These are phyloP conservation scores for Sussaba pulchella DNA, from an alignment of 2,888 invertebrate species.

Conservation along the genomic window DNA sequence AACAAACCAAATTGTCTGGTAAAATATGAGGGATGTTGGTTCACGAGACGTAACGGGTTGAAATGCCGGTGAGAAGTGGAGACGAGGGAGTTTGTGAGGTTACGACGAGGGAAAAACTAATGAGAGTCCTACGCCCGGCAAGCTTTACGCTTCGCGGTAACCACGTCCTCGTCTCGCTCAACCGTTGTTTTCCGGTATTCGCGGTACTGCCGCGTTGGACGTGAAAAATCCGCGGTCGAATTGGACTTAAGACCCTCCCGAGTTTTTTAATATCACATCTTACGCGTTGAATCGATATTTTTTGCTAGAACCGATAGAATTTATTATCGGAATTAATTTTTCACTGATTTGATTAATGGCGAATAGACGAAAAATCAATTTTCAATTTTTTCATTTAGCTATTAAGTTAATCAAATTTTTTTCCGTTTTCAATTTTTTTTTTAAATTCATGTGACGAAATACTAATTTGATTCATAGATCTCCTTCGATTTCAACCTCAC, in stretches of 20 bases:
- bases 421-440: conserved; percentile 14
- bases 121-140: conserved; percentile 39
- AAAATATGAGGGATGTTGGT: conserved; percentile 11
- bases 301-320: background rate
- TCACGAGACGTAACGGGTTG: conserved; percentile 18
- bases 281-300: conserved; percentile 1
- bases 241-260: conserved; percentile 6
- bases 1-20: conserved; percentile 49
- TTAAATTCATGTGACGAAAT: background rate
- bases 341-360: too few species aligned
- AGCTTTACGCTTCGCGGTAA: conserved; percentile 8
- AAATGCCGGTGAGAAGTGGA: conserved; percentile 26
- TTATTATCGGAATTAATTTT: too few species aligned
- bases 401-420: conserved; percentile 21
- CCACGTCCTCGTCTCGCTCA: conserved; percentile 6
- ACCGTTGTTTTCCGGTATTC: background rate
- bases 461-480: conserved; percentile 21
- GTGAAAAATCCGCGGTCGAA: conserved; percentile 16
- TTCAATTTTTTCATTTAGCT: background rate
- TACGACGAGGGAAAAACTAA: conserved; percentile 60
- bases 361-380: too few species aligned
- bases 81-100: conserved; percentile 22
- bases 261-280: background rate
- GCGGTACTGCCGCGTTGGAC: background rate
- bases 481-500: too few species aligned